Percentiles rank a stretch among this genome's conserved stretches.
phyloP scores from a whole-genome alignment of 2,888 invertebrate species.

The Clepsis dumicolana region DNA sequence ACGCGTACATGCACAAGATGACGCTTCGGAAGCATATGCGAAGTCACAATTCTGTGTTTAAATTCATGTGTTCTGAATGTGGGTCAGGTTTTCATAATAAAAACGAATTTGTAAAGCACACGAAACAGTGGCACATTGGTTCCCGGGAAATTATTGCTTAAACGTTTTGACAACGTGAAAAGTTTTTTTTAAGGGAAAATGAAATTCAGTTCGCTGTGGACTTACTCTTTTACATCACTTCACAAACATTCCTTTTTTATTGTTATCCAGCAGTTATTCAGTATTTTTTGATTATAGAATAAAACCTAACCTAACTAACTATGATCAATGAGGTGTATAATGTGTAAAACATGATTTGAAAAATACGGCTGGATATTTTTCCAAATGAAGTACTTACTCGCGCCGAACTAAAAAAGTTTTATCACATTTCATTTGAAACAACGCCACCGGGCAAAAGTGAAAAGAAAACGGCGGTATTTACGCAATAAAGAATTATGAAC shows the following conservation, averaged over 20 bases:
- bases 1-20: conserved; percentile 72
- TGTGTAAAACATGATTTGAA: neutral
- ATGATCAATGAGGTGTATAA: no score
- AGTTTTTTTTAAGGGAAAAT: neutral
- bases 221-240: no score
- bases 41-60: conserved; percentile 57
- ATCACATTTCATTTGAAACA: neutral
- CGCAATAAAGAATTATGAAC: neutral
- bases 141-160: conserved; percentile 1
- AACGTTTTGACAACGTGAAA: neutral
- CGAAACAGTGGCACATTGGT: conserved; percentile 50
- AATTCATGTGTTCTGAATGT: conserved; percentile 55
- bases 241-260: no score
- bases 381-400: no score
- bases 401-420: neutral
- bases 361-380: neutral
- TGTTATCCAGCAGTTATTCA: no score
- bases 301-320: no score
- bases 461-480: neutral
- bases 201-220: no score
- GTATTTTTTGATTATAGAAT: no score
- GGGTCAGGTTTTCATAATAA: conserved; percentile 52
- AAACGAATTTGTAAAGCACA: conserved; percentile 51
- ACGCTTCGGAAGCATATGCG: conserved; percentile 75
- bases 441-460: neutral